phyloP scores from a whole-genome alignment of 2,113 vertebrate genomes.

The Kryptolebias marmoratus region DNA sequence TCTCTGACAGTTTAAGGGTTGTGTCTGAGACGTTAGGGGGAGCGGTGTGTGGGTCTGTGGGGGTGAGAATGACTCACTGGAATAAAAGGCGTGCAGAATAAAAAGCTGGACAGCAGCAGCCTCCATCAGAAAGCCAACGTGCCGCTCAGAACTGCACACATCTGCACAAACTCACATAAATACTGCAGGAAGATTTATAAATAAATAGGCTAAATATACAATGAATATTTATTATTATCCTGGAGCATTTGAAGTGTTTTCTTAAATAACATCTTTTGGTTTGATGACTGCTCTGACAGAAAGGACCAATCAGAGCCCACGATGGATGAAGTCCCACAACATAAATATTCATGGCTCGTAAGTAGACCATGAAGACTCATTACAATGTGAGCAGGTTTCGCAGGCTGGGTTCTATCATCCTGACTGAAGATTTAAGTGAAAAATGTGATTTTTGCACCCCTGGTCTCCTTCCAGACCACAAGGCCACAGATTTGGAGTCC shows the following conservation, averaged over 20 bases:
- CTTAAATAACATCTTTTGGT: constrained; percentile 51
- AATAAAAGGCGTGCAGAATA: constrained; percentile 29
- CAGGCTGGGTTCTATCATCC: background rate
- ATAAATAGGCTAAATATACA: constrained; percentile 53
- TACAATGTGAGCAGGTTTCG: constrained; percentile 29
- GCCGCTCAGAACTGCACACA: background rate
- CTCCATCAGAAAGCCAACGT: constrained; percentile 1
- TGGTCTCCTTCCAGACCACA: constrained; percentile 24
- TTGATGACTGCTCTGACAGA: constrained; percentile 38
- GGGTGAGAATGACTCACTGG: constrained; percentile 60
- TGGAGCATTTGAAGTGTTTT: constrained; percentile 31
- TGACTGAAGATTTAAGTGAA: constrained; percentile 10
- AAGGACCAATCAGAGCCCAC: constrained; percentile 42
- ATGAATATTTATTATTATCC: constrained; percentile 56
- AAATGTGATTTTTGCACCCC: background rate
- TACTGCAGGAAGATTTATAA: constrained; percentile 35
- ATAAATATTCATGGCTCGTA: constrained; percentile 56
- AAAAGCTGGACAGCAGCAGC: constrained; percentile 47
- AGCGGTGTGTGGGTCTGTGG: background rate
- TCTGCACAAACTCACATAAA: constrained; percentile 22
- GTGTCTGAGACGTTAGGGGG: constrained; percentile 20
- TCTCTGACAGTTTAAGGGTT: constrained; percentile 55
- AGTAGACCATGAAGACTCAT: constrained; percentile 40
- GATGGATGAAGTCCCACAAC: constrained; percentile 26
- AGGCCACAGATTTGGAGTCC: constrained; percentile 29